These are phyloP conservation scores for Agelastica alni DNA, from an alignment of 2,888 invertebrate species.

Conservation along the genomic window DNA sequence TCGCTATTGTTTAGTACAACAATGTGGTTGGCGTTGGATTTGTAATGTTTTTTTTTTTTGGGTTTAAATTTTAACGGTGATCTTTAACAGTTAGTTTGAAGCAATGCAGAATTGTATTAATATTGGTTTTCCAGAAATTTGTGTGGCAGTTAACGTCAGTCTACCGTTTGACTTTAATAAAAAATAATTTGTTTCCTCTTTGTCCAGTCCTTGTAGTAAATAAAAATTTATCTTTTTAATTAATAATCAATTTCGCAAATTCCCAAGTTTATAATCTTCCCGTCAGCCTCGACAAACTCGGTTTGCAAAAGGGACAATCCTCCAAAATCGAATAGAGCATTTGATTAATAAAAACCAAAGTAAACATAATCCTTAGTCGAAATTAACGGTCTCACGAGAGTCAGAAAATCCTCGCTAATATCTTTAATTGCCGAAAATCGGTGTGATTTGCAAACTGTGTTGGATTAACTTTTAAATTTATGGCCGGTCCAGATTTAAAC, in stretches of 20 bases:
- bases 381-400: slow-evolving; percentile 25
- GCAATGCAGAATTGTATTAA: too few relatives aligned
- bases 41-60: too few relatives aligned
- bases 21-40: too few relatives aligned
- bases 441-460: slow-evolving; percentile 28
- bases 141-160: too few relatives aligned
- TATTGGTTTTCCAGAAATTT: too few relatives aligned
- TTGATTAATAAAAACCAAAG: slow-evolving; percentile 11
- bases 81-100: too few relatives aligned
- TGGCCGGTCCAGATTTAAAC: slow-evolving; percentile 21
- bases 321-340: slow-evolving; percentile 11
- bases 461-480: slow-evolving; percentile 38
- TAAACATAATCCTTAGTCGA: slow-evolving; percentile 21
- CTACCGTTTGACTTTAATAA: too few relatives aligned
- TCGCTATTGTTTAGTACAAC: too few relatives aligned
- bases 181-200: too few relatives aligned
- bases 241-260: neutral
- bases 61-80: too few relatives aligned
- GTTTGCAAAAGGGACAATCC: slow-evolving; percentile 5
- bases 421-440: slow-evolving; percentile 37
- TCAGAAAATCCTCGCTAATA: slow-evolving; percentile 34
- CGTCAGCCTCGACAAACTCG: neutral
- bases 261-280: neutral
- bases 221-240: too few relatives aligned
- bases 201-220: too few relatives aligned